These are phyloP conservation scores for Mantis religiosa DNA, from an alignment of 2,888 invertebrate genomes.

Conservation along the genomic window DNA sequence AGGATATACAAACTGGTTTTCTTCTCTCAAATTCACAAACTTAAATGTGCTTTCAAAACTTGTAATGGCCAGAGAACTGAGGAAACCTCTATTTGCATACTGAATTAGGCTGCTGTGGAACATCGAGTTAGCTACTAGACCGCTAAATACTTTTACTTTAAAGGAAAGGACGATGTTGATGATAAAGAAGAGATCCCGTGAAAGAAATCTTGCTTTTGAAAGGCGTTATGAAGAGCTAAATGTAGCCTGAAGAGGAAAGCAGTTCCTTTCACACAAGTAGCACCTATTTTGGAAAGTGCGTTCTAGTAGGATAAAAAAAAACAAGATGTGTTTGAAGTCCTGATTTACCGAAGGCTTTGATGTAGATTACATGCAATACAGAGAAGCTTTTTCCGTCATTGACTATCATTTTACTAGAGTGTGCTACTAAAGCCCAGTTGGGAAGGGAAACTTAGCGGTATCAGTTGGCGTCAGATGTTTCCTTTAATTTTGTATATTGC, in stretches of 20 bases:
- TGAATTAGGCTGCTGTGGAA: not conserved
- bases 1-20: too few relatives aligned
- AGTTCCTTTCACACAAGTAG: not conserved
- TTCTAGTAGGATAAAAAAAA: not conserved
- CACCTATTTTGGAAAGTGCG: not conserved
- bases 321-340: not conserved
- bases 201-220: not conserved
- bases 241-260: not conserved
- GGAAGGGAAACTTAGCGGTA: not conserved
- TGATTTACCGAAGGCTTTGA: not conserved
- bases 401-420: not conserved
- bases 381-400: not conserved
- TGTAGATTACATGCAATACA: not conserved
- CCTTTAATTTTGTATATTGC: not conserved
- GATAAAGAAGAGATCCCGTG: not conserved
- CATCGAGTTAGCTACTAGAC: not conserved
- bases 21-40: too few relatives aligned
- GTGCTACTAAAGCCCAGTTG: too few relatives aligned
- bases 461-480: not conserved
- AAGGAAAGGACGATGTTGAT: not conserved
- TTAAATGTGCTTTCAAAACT: too few relatives aligned
- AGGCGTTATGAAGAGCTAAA: not conserved
- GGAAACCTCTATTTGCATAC: too few relatives aligned
- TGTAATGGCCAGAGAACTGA: too few relatives aligned
- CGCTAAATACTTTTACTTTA: not conserved